Conservation (phyloP, 2,797 vertebrate species). For the Acrocephalus scirpaceus region DNA sequence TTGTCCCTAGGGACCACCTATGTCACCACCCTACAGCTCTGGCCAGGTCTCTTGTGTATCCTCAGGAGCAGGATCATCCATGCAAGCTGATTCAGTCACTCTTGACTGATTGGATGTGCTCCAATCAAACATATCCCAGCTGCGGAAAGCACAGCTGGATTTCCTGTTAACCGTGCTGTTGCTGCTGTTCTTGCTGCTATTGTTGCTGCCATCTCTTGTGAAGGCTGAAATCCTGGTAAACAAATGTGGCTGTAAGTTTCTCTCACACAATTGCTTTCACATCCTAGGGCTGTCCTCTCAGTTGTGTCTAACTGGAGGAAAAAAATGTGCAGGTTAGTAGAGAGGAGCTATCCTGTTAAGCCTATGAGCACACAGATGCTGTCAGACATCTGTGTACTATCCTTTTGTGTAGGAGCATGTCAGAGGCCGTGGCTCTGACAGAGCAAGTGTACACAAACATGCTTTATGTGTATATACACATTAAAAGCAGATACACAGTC, state of each 20-base stretch:
- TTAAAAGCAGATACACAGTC: neutral
- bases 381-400: neutral
- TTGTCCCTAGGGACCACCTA: rapidly evolving
- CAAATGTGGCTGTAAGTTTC: neutral
- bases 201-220: neutral
- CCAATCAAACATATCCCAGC: neutral
- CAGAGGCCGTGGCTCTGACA: neutral
- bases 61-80: rapidly evolving
- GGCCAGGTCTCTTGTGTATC: neutral
- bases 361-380: neutral
- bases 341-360: neutral
- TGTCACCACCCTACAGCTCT: neutral
- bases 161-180: neutral
- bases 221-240: neutral
- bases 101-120: neutral
- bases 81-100: neutral
- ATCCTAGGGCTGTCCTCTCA: neutral
- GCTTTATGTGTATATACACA: too few relatives aligned
- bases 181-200: neutral
- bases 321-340: neutral
- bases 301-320: neutral
- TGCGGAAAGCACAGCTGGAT: neutral
- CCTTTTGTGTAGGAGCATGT: neutral
- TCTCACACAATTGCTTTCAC: neutral
- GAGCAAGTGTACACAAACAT: neutral